Evolutionary conservation across 1,140 invertebrate species (phyloP).

Genomic region (Lucilia sericata): DNA sequence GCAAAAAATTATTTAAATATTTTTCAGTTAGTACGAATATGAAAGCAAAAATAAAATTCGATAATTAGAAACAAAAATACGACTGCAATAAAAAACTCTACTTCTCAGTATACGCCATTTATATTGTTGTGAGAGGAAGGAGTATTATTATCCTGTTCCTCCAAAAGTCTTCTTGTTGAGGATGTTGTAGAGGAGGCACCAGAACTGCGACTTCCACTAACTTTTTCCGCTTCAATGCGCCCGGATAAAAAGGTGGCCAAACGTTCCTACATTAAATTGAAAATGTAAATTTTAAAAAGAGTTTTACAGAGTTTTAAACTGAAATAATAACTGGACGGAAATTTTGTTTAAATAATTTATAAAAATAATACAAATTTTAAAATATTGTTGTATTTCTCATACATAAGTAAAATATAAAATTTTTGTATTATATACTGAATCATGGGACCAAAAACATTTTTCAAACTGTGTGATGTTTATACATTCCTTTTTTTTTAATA

Average conservation of each 20-base stretch:
- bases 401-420: too few relatives aligned
- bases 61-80: slow-evolving; percentile 66
- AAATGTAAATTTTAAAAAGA: not conserved
- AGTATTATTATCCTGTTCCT: slow-evolving; percentile 54
- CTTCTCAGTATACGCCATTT: slow-evolving; percentile 66
- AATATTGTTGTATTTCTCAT: too few relatives aligned
- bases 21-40: slow-evolving; percentile 57
- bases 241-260: slow-evolving; percentile 63
- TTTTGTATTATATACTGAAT: too few relatives aligned
- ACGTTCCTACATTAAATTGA: slow-evolving; percentile 55
- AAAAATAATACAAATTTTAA: too few relatives aligned
- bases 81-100: slow-evolving; percentile 62
- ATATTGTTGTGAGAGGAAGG: slow-evolving; percentile 63
- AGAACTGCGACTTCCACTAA: slow-evolving; percentile 52
- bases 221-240: slow-evolving; percentile 65
- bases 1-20: slow-evolving; percentile 24
- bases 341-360: too few relatives aligned
- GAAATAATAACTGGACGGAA: too few relatives aligned
- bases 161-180: slow-evolving; percentile 55
- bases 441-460: too few relatives aligned
- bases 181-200: slow-evolving; percentile 48
- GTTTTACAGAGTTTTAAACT: too few relatives aligned
- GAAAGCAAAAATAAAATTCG: slow-evolving; percentile 63
- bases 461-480: too few relatives aligned
- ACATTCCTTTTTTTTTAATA: too few relatives aligned